Conservation (phyloP, 2,113 vertebrate genomes). For the Chrysochloris asiatica region DNA sequence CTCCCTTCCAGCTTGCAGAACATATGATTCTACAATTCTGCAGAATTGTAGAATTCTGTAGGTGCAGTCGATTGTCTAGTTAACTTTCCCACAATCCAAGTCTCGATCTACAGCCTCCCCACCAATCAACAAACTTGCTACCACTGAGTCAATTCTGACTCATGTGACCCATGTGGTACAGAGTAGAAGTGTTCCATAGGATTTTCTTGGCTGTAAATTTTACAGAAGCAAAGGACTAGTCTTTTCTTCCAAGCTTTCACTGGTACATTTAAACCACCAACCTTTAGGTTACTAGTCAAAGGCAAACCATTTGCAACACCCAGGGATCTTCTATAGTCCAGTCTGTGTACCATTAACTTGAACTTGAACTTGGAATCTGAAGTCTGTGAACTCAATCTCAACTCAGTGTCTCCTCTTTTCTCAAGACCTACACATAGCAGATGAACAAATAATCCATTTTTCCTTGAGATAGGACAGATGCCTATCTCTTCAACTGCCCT, state of each 20-base stretch:
- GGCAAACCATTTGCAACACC: neutral
- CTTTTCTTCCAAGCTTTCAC: neutral
- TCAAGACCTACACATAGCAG: neutral
- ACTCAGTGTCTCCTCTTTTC: neutral
- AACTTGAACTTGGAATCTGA: neutral
- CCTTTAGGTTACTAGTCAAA: neutral
- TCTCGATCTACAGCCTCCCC: neutral
- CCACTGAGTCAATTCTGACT: neutral
- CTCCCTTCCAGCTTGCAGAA: neutral
- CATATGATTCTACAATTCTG: accelerated
- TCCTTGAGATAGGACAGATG: neutral
- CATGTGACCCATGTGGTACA: neutral
- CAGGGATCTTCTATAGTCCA: neutral
- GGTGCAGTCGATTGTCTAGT: too few relatives aligned
- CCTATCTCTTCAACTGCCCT: neutral
- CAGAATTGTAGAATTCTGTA: accelerated
- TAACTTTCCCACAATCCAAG: neutral
- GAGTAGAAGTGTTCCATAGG: neutral
- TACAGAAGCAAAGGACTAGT: neutral
- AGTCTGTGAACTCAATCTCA: neutral
- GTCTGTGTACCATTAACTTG: too few relatives aligned
- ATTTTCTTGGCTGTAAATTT: neutral
- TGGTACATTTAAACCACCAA: neutral
- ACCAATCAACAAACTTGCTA: neutral
- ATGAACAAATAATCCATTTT: neutral